Percentiles rank a stretch among this genome's conserved stretches.
Evolutionary conservation across 2,113 vertebrate genomes (phyloP).

Genomic region (Cacatua alba): DNA sequence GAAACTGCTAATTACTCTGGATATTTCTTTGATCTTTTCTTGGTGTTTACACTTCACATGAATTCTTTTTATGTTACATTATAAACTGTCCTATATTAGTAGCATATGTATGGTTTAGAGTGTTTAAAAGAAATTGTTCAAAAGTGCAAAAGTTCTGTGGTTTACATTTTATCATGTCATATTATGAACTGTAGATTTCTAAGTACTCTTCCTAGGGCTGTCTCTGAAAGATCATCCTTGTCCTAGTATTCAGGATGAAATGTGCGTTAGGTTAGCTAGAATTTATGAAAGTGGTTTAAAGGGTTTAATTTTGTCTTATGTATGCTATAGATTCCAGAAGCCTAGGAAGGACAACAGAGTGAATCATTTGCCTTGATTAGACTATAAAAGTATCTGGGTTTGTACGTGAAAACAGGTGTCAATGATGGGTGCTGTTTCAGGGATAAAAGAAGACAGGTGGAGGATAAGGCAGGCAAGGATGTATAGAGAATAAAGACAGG

Average conservation of each 20-base stretch:
- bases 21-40: background rate
- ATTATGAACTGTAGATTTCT: background rate
- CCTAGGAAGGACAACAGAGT: background rate
- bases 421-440: background rate
- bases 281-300: background rate
- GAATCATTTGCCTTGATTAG: background rate
- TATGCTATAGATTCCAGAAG: background rate
- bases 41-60: background rate
- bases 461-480: background rate
- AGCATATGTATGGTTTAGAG: background rate
- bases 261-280: background rate
- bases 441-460: background rate
- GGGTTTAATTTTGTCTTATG: background rate
- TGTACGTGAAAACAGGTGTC: background rate
- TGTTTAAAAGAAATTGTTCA: background rate
- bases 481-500: background rate
- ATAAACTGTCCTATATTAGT: background rate
- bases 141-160: background rate
- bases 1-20: background rate
- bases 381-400: background rate
- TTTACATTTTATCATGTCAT: background rate
- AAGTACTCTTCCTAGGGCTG: background rate
- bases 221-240: background rate
- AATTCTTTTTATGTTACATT: background rate
- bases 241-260: background rate